Evolutionary conservation across 2,888 invertebrate genomes (phyloP), one percentile per base, ranked within the genome.

Genomic region (Xylota segnis): DNA sequence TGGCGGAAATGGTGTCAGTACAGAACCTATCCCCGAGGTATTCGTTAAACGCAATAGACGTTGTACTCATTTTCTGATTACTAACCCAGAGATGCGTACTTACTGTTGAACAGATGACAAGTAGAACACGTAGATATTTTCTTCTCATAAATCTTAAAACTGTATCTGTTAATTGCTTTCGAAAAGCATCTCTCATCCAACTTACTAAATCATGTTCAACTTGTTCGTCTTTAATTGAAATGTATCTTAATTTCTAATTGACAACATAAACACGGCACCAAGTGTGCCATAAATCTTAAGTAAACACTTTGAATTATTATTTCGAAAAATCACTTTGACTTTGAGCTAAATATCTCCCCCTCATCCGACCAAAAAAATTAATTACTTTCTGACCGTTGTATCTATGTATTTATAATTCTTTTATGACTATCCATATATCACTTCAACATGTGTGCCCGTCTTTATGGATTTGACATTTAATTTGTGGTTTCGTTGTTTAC

Each of bases 401-500:
- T 54, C 52, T 77, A 43, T 71, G 71, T 68, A 68, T 70, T 59
- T 77, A 61, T 70, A 61, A 61, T 68, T 68, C 63, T 71, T 71
- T 79, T 72, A 79, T 50, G 78, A 65, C 65, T 58, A 16, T 40
- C 32, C 37, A 79, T 79, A 79, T 72, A 79, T 79, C 78, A 79
- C 65, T 58, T 6, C 9, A 79, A 79, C 78, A 79, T 79, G 78
- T 79, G 78, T 79, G n/a, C 78, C n/a, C 61, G 68, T 79, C 32
- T 70, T 70, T 75, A 54, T 70, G 34, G 52, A 84, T 75, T 43
- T 79, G 65, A 79, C 52, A 47, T 65, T 70, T 70, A 83, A 75
- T 70, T 68, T 61, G 75, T 75, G 70, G 61, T 68, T 52, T 45
- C 40, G 34, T 79, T 75, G 79, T 75, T 84, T 79, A 83, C 50